Evolutionary conservation across 2,888 invertebrate species (phyloP).

Genomic region (Trachelus troglodyta): DNA sequence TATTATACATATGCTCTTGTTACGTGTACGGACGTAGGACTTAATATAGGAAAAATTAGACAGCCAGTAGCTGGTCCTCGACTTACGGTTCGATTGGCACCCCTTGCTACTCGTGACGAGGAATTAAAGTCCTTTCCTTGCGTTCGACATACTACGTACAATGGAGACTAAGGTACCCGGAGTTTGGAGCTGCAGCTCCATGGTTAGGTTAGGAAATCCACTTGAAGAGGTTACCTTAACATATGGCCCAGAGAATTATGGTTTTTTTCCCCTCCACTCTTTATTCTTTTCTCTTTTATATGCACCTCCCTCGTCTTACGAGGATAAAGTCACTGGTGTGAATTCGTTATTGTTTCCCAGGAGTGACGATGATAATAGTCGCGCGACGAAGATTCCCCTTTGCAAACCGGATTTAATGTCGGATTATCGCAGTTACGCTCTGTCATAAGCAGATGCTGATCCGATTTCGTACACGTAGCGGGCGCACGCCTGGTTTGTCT

Average conservation of each 20-base stretch:
- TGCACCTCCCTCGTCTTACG: background rate
- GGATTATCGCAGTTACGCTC: conserved; percentile 36
- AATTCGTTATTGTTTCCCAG: conserved; percentile 31
- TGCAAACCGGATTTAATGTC: conserved; percentile 21
- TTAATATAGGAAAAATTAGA: conserved; percentile 53
- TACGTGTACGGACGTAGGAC: conserved; percentile 26
- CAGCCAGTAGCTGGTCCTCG: conserved; percentile 51
- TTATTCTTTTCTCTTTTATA: background rate
- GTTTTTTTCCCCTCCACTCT: background rate
- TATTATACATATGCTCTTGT: background rate
- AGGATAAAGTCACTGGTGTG: background rate
- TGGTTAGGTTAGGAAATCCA: conserved; percentile 30
- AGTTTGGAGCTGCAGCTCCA: conserved; percentile 9
- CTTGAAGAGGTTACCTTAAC: conserved; percentile 40
- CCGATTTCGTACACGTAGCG: conserved; percentile 42
- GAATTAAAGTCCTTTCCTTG: conserved; percentile 44
- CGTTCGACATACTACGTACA: conserved; percentile 23
- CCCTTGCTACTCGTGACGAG: conserved; percentile 30
- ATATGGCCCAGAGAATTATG: conserved; percentile 29
- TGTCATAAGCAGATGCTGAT: conserved; percentile 64
- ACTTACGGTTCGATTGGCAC: conserved; percentile 50
- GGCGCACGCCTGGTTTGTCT: conserved; percentile 43
- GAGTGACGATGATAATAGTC: conserved; percentile 22
- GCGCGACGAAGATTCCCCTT: conserved; percentile 30
- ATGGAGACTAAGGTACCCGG: conserved; percentile 9